Evolutionary conservation across 1,140 invertebrate species (phyloP).

Genomic region (Glossosoma conforme): DNA sequence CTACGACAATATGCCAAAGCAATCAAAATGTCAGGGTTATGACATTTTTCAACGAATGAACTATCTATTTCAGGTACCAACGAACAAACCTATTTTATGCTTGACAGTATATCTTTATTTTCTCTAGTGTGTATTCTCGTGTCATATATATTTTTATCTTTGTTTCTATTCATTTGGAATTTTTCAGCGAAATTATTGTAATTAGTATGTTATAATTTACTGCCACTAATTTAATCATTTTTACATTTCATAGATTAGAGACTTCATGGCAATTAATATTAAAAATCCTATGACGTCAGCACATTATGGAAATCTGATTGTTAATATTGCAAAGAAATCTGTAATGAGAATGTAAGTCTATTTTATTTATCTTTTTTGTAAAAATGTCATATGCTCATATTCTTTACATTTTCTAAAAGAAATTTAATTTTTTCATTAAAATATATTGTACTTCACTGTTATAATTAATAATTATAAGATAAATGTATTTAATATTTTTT

Average conservation of each 20-base stretch:
- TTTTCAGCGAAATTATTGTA: background rate
- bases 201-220: too few relatives aligned
- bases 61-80: constrained; percentile 53
- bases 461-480: constrained; percentile 7
- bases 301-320: constrained; percentile 48
- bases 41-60: constrained; percentile 54
- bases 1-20: constrained; percentile 20
- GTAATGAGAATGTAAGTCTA: constrained; percentile 52
- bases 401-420: too few relatives aligned
- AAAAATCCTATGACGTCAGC: constrained; percentile 42
- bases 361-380: constrained; percentile 18
- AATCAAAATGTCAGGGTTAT: constrained; percentile 46
- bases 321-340: constrained; percentile 52
- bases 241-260: constrained; percentile 42
- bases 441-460: constrained; percentile 9
- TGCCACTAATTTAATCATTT: background rate
- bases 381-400: too few relatives aligned
- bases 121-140: background rate
- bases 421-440: too few relatives aligned
- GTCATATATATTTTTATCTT: background rate
- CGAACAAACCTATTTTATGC: too few relatives aligned
- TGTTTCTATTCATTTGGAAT: background rate
- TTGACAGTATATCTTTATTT: background rate
- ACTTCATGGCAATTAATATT: constrained; percentile 36
- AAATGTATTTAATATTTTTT: constrained; percentile 32